A percentile compares a stretch with the other conserved stretches of the same genome.
Evolutionary conservation across 1,140 invertebrate species (phyloP).

Genomic region (Heliconius congener): DNA sequence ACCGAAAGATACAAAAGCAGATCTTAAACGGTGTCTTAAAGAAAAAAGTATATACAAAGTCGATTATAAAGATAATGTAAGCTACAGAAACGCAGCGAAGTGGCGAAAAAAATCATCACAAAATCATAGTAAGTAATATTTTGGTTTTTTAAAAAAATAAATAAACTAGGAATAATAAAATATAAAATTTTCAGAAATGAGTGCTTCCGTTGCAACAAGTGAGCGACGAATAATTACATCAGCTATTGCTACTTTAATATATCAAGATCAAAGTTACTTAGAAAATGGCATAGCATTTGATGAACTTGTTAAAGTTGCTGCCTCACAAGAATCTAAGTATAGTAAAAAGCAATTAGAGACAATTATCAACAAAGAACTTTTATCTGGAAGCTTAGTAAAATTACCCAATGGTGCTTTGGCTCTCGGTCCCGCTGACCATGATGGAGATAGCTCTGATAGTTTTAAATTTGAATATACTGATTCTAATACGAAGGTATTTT

Average conservation of each 20-base stretch:
- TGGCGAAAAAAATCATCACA: conserved; percentile 81
- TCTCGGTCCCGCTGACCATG: conserved; percentile 82
- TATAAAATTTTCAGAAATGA: conserved; percentile 63
- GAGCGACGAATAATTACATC: conserved; percentile 83
- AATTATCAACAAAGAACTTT: conserved; percentile 85
- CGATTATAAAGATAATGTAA: conserved; percentile 92
- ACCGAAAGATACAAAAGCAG: conserved; percentile 86
- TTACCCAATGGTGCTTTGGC: conserved; percentile 86
- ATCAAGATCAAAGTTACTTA: conserved; percentile 86
- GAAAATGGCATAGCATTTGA: conserved; percentile 86
- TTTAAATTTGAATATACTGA: conserved; percentile 76
- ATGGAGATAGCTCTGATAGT: conserved; percentile 75
- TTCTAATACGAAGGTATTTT: conserved; percentile 69
- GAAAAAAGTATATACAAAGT: conserved; percentile 90
- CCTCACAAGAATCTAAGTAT: conserved; percentile 84
- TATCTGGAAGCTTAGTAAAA: conserved; percentile 85
- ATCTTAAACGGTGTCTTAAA: conserved; percentile 89
- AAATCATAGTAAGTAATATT: conserved; percentile 63
- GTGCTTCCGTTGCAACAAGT: conserved; percentile 58
- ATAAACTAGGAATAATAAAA: neutral
- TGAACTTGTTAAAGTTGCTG: conserved; percentile 84
- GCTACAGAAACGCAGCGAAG: conserved; percentile 91
- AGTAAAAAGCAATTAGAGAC: conserved; percentile 85
- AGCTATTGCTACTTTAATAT: conserved; percentile 86
- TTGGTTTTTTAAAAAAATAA: neutral